These are phyloP conservation scores for Gryon sp. DNA, from an alignment of 1,140 invertebrate species.

Conservation along the genomic window DNA sequence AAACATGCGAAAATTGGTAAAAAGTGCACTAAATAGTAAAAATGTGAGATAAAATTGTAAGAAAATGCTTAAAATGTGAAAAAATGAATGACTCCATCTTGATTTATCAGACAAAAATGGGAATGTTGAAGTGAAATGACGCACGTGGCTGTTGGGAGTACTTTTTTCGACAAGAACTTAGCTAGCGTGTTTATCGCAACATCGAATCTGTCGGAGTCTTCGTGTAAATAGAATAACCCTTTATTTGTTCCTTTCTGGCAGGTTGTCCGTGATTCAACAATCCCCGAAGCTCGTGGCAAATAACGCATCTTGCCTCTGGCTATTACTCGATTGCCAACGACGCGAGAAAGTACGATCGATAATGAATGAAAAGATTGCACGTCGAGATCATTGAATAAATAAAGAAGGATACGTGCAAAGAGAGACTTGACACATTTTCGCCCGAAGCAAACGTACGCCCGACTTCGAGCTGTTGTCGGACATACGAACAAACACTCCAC, in stretches of 20 bases:
- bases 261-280: conserved; percentile 78
- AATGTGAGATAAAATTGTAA: too few species aligned
- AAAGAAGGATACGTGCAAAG: conserved; percentile 43
- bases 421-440: conserved; percentile 57
- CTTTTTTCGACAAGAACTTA: conserved; percentile 32
- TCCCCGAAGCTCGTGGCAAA: conserved; percentile 74
- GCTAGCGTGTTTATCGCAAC: conserved; percentile 40
- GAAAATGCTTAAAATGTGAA: too few species aligned
- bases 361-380: conserved; percentile 58
- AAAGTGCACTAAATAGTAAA: too few species aligned
- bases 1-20: too few species aligned
- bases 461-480: conserved; percentile 64
- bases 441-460: conserved; percentile 43
- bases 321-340: conserved; percentile 66
- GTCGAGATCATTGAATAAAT: conserved; percentile 60
- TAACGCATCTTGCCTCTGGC: conserved; percentile 66
- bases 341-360: conserved; percentile 60
- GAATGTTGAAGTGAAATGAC: conserved; percentile 20
- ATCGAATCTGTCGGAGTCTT: conserved; percentile 63
- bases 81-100: too few species aligned
- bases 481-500: conserved; percentile 72
- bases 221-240: conserved; percentile 80
- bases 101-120: too few species aligned
- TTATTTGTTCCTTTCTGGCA: conserved; percentile 76
- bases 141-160: conserved; percentile 37